Conservation (phyloP, 2,797 vertebrate species). For the Artibeus lituratus region DNA sequence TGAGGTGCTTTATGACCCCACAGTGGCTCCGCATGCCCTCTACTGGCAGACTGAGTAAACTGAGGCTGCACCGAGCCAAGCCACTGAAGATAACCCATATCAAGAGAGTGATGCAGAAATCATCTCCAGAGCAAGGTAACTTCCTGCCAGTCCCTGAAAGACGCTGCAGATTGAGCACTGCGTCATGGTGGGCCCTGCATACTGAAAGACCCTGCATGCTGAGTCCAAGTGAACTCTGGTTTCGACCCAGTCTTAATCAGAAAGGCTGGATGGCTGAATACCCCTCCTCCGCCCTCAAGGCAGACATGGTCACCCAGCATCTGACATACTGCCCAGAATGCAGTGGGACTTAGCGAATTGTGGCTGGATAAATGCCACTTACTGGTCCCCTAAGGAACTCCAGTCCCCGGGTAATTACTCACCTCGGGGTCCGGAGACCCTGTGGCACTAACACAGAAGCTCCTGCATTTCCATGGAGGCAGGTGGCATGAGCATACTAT, state of each 20-base stretch:
- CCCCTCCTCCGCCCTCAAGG: not conserved
- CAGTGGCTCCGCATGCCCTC: not conserved
- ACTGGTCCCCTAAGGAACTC: too few relatives aligned
- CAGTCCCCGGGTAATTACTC: not conserved
- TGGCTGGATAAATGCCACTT: not conserved
- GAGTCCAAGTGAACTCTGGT: not conserved
- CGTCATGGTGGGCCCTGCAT: not conserved
- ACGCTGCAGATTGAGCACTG: accelerated
- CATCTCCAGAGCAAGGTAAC: not conserved
- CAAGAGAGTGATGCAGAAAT: not conserved
- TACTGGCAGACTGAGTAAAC: not conserved
- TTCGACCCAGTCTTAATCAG: not conserved
- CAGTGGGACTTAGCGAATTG: not conserved
- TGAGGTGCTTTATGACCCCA: not conserved
- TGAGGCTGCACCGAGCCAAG: not conserved
- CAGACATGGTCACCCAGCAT: not conserved
- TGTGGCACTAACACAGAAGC: not conserved
- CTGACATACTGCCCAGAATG: not conserved
- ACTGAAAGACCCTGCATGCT: too few relatives aligned
- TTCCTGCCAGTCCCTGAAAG: accelerated
- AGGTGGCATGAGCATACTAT: not conserved
- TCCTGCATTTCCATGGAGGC: not conserved
- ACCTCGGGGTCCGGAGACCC: not conserved
- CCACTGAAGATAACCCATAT: not conserved
- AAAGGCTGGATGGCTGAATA: not conserved